Evolutionary conservation across 2,113 vertebrate species (phyloP), one percentile per base, ranked within the genome.

Genomic region (Grammomys dolichurus): DNA sequence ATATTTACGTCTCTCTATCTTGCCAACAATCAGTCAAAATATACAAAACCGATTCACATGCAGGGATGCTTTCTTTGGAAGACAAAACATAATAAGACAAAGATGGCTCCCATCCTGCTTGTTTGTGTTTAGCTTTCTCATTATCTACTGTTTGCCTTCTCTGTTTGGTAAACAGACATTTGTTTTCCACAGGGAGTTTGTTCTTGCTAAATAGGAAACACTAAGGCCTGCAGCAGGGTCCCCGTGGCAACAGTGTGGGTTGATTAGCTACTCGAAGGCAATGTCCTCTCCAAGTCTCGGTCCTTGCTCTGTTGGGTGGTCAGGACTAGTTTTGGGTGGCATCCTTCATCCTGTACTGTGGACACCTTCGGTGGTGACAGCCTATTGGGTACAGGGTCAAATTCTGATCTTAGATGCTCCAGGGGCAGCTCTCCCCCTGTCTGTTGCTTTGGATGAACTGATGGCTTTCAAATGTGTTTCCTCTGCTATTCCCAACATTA

Each of bases 21-120:
- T 97, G 95, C 92, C 96, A 97, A 94, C 96, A 98, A 96, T 97
- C 93, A 98, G 95, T 75, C 93, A 95, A 98, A 97, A 98, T 91
- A 97, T 0, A 98, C 94, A 97, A 96, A 96, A 98, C 95, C 9
- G 93, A 97, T 97, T 97, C 84, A 77, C 60, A 4, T 31, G 51
- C 76, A 76, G 97, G 94, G 65, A 97, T 12, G 94, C 86, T 97
- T 97, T 75, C 0, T 95, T 97, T 97, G 96, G 54, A 95, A 98
- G 95, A 24, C 94, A 94, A 96, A 98, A 95, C 36, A 43, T 90
- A 97, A 97, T 36, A 80, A 51, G 95, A 97, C 48, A 93, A 97
- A 98, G 48, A 95, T 95, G 63, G 13, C 56, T 80, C 51, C 16
- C 76, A 82, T 43, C 60, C 7, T 6, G 26, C 5, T 91, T 70